phyloP scores from a whole-genome alignment of 2,888 invertebrate genomes.

The Lithodes maja region DNA sequence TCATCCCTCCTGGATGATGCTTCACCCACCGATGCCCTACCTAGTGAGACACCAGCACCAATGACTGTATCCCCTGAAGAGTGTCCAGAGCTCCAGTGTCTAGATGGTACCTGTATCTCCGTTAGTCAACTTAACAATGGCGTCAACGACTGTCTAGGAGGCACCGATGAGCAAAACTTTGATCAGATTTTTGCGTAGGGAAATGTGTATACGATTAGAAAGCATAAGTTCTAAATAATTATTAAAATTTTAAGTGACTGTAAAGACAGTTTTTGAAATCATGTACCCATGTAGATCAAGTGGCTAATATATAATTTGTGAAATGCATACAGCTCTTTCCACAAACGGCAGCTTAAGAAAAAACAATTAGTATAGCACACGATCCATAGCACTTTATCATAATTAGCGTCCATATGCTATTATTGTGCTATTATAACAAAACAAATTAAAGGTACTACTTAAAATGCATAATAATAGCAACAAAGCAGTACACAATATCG shows the following conservation, averaged over 20 bases:
- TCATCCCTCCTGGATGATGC: not conserved
- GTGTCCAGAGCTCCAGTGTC: slow-evolving; percentile 63
- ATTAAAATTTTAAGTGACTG: too few relatives aligned
- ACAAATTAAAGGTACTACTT: too few relatives aligned
- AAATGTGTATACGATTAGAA: not conserved
- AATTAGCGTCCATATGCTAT: too few relatives aligned
- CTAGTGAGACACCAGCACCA: not conserved
- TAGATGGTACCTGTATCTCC: slow-evolving; percentile 78
- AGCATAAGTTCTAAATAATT: not conserved
- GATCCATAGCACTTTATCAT: too few relatives aligned
- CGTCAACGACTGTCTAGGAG: slow-evolving; percentile 79
- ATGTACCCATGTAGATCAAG: not conserved
- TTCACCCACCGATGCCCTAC: not conserved
- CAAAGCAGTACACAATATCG: too few relatives aligned
- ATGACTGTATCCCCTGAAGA: slow-evolving; percentile 7
- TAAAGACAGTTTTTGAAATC: too few relatives aligned
- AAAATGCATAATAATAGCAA: too few relatives aligned
- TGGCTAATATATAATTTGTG: not conserved
- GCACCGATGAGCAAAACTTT: slow-evolving; percentile 78
- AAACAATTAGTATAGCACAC: too few relatives aligned
- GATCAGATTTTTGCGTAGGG: slow-evolving; percentile 16
- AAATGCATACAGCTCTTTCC: too few relatives aligned
- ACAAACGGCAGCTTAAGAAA: too few relatives aligned
- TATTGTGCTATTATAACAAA: too few relatives aligned
- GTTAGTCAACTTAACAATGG: slow-evolving; percentile 78